A percentile compares a stretch with the other conserved stretches of the same genome.
Evolutionary conservation across 2,888 invertebrate genomes (phyloP).

Genomic region (Idaea biselata): DNA sequence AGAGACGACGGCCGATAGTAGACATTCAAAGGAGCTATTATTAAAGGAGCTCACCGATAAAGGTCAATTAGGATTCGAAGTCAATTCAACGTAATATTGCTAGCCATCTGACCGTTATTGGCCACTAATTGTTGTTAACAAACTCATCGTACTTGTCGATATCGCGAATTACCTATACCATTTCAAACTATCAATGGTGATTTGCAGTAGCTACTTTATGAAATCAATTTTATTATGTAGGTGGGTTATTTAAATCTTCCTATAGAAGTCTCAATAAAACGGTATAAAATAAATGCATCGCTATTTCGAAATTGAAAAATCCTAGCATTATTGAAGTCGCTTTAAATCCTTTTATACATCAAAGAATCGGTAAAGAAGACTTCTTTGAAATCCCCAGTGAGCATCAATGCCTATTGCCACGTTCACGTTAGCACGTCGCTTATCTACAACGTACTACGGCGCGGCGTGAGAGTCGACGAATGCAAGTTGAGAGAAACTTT

Average conservation of each 20-base stretch:
- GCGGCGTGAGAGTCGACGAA: conserved; percentile 44
- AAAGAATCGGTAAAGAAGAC: conserved; percentile 68
- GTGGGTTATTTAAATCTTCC: too few species aligned
- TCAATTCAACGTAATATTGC: conserved; percentile 35
- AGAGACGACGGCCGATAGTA: conserved; percentile 50
- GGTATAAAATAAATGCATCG: conserved; percentile 30
- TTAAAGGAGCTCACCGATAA: conserved; percentile 57
- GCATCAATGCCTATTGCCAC: conserved; percentile 77
- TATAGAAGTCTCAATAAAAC: too few species aligned
- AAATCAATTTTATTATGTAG: too few species aligned
- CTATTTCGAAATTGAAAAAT: conserved; percentile 54
- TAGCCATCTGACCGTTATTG: conserved; percentile 36
- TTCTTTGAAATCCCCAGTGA: conserved; percentile 73
- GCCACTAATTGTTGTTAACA: conserved; percentile 45
- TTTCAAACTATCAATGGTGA: too few species aligned
- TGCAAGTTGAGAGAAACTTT: conserved; percentile 18
- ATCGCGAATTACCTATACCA: conserved; percentile 21
- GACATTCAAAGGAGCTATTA: conserved; percentile 67
- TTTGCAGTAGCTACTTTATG: too few species aligned
- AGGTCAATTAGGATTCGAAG: conserved; percentile 63
- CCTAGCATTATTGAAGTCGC: conserved; percentile 52
- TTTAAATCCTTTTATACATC: conserved; percentile 70
- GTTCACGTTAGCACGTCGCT: conserved; percentile 44
- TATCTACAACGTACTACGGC: conserved; percentile 63
- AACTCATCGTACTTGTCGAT: conserved; percentile 29